Evolutionary conservation across 2,888 invertebrate species (phyloP), one percentile per base, ranked within the genome.

Genomic region (Drosophila demipolita): DNA sequence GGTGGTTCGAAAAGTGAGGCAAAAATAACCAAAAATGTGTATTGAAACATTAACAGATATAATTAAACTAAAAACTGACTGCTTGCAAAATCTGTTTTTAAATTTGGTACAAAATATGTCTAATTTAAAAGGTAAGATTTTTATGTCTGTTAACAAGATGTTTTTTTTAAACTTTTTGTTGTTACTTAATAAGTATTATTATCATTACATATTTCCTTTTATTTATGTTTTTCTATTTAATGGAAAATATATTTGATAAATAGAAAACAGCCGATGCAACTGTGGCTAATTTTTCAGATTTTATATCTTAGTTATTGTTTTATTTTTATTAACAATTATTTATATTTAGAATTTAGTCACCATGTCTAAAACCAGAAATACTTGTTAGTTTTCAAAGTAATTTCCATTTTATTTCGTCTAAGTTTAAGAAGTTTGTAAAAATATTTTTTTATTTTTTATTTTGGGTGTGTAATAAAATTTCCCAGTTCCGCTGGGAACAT

Each of bases 1-100:
- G 61, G 58, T 35, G 11, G 77, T 32, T 52, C 36, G 23, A 61
- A 15, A 36, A 52, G 23, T 53, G 42, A 15, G 32, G 1, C 11
- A 33, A 3, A 12, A 15, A 20, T 15, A 45, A 45, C 12, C 20
- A 3, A 45, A 20, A 12, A 3, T 20, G 20, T 12, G 9, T 11
- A n/a, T n/a, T 9, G 5, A n/a, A 9, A 40, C n/a, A n/a, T n/a
- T n/a, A n/a, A n/a, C n/a, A 4, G 3, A 9, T 9, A 9, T 3
- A 17, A n/a, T 9, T 40, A n/a, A n/a, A n/a, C n/a, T 8, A 1
- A 17, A 17, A 38, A 17, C 38, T 1, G 38, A 8, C 8, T 17
- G 38, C 8, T 0, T 3, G n/a, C 9, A n/a, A 40, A 40, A 17
- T 40, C n/a, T 9, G n/a, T 40, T 2, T 29, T 29, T 29, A 29